phyloP scores from a whole-genome alignment of 2,797 vertebrate genomes.

The Loris lydekkerianus region DNA sequence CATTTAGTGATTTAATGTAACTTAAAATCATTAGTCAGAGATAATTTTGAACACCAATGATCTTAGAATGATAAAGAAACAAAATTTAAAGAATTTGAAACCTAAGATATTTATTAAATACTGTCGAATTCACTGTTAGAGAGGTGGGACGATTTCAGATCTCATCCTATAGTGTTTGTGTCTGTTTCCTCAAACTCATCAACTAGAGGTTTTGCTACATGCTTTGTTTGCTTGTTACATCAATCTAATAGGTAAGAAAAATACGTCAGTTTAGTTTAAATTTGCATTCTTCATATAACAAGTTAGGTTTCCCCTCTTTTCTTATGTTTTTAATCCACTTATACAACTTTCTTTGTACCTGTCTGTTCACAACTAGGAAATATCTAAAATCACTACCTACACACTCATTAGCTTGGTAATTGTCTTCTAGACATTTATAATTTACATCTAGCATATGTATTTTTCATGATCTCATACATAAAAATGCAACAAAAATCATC shows the following conservation, averaged over 20 bases:
- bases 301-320: not conserved
- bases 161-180: not conserved
- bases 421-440: not conserved
- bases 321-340: not conserved
- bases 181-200: not conserved
- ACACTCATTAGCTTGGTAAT: not conserved
- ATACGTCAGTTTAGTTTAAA: not conserved
- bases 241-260: not conserved
- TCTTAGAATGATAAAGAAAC: not conserved
- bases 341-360: not conserved
- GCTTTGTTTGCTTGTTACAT: not conserved
- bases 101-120: not conserved
- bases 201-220: not conserved
- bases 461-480: not conserved
- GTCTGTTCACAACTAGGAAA: not conserved
- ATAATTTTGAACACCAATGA: not conserved
- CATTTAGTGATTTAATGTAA: not conserved
- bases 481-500: not conserved
- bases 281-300: not conserved
- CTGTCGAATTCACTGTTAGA: not conserved
- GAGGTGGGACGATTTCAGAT: not conserved
- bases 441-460: not conserved
- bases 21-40: not conserved
- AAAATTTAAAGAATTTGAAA: not conserved
- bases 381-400: not conserved